Base-by-base conservation (phyloP, 2,797 vertebrate genomes). In the Microchirus variegatus region DNA sequence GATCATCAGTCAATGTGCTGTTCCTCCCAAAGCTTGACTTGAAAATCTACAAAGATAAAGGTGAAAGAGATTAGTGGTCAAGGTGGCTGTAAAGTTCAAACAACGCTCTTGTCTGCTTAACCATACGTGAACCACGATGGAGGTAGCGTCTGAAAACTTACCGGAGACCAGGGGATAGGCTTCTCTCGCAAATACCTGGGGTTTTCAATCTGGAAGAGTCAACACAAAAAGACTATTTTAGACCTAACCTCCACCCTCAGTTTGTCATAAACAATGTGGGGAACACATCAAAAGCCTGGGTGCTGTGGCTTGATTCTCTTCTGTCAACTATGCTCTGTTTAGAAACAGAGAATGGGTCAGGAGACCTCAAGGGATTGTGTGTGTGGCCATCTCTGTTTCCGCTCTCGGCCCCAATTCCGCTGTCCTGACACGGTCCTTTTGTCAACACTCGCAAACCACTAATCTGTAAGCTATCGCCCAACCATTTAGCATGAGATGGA, bases 161-260 rank as follows among this genome's bases (percentile, higher is more conserved):
- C 96, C 90, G 95, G 87, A 70, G 96, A 94, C 56, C 94, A 53
- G 10, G 94, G 90, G 44, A 94, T 13, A 0, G 92, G 93, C 47
- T 94, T 96, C 84, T 96, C 94, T 75, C 94, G 91, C 87, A 98
- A 88, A 62, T 98, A 98, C 82, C 95, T 94, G 75, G 96, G 95
- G 77, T 96, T 97, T 91, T 97, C 95, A 78, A 97, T 91, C 96
- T 98, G 91, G 70, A 92, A 89, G 87, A 79, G 75, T 22, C 81
- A 79, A 81, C 9, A 77, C 53, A 75, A 70, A 60, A 84, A 80
- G 70, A 22, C 6, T n/a, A 40, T 31, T 46, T 76, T 46, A 78
- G 53, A 69, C 55, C 58, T 69, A 76, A 80, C 85, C 76, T 75
- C 67, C 65, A 49, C 66, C 75, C 64, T 81, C 64, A 73, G 58